Conservation (phyloP, 1,140 invertebrate genomes). For the Vollenhovia emeryi region DNA sequence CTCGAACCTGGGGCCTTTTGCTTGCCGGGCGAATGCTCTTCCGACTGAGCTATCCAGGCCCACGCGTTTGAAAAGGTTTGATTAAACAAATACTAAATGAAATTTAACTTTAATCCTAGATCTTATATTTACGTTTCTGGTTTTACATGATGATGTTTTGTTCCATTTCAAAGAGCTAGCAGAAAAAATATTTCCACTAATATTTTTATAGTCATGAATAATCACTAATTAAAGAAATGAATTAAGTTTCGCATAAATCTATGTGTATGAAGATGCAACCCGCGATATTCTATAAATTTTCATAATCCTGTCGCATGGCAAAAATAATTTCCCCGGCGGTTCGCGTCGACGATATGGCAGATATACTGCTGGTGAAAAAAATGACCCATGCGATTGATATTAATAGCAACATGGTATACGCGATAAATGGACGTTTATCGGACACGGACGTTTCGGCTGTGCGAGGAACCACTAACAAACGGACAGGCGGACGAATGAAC, state of each 20-base stretch:
- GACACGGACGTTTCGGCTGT: slow-evolving; percentile 55
- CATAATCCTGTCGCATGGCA: background rate
- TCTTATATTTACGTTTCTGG: background rate
- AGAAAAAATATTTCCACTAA: background rate
- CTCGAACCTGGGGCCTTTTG: too few species aligned
- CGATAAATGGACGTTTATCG: slow-evolving; percentile 66
- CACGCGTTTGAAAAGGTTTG: too few species aligned
- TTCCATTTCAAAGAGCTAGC: background rate
- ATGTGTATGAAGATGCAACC: background rate
- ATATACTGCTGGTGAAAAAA: slow-evolving; percentile 15
- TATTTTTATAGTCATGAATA: background rate
- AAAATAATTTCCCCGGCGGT: slow-evolving; percentile 68
- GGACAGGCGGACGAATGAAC: slow-evolving; percentile 37
- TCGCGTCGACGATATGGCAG: slow-evolving; percentile 51
- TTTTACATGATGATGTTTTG: background rate
- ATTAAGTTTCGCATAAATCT: background rate
- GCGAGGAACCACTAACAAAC: slow-evolving; percentile 30
- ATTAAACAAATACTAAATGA: background rate
- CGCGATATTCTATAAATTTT: slow-evolving; percentile 9
- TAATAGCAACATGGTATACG: slow-evolving; percentile 64
- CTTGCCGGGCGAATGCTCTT: too few species aligned
- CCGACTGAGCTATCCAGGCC: too few species aligned
- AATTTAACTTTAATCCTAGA: background rate
- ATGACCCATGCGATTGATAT: slow-evolving; percentile 59
- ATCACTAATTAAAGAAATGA: background rate